Base-by-base conservation (phyloP, 37 sponge, comb jelly and placozoan species). In the Halichondria panicea region DNA sequence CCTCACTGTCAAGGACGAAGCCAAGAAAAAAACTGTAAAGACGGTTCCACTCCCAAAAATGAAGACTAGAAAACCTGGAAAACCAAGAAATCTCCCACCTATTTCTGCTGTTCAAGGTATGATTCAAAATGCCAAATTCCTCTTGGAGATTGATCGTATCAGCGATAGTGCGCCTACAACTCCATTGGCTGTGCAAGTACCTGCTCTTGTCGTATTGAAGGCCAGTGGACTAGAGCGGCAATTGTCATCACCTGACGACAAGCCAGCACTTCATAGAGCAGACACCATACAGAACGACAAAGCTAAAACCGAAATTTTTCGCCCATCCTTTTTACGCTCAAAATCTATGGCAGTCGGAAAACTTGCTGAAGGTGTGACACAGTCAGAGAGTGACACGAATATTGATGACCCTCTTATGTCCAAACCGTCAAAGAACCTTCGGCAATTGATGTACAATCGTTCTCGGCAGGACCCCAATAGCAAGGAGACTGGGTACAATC, bases 71-170 rank as follows among this genome's bases (percentile, higher is more conserved):
- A 81, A 84, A 24, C 88, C 88, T 0, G 88, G 88, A 2, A 92
- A 92, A 45, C 77, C 88, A 13, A 84, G 92, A 24, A 62, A 57
- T 22, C 81, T 87, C 19, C 74, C 84, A 6, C 45, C 72, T 1
- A 31, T 80, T 4, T 72, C 84, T 18, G 57, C 88, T 15, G 80
- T 87, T 11, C 88, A 84, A 27, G 84, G 84, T 3, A 83, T 92
- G 84, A 77, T 84, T n/a, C 79, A 88, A 37, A 92, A 92, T 53
- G 81, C 91, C 34, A 73, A 82, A 74, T 95, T 95, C 71, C 84
- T 95, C 13, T 84, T 95, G 57, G 89, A 88, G 74, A 67, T 93
- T 21, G 40, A 63, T n/a, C 35, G 79, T 52, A 28, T 72, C 4
- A 32, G 32, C 21, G 84, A 79, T 0, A 74, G 64, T 31, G 33